Conservation (phyloP, 2,888 invertebrate genomes). For the Conistra vaccinii region DNA sequence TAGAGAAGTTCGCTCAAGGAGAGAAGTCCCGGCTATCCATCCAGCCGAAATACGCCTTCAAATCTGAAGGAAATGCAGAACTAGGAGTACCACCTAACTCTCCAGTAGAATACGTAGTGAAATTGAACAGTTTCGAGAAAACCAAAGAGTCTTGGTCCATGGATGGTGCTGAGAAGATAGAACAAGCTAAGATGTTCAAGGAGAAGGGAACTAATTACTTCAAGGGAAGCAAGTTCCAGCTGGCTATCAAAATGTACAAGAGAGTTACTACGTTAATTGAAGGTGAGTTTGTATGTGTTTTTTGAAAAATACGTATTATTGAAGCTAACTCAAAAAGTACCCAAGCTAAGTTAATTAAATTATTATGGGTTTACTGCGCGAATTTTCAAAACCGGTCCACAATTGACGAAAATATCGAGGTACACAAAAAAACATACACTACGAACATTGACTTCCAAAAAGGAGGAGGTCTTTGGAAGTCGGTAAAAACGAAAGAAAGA, state of each 20-base stretch:
- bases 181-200: conserved; percentile 95
- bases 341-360: no score
- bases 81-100: conserved; percentile 95
- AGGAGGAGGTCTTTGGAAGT: no score
- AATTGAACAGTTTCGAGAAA: conserved; percentile 95
- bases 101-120: conserved; percentile 95
- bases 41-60: conserved; percentile 95
- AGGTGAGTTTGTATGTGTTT: conserved; percentile 68
- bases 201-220: conserved; percentile 98
- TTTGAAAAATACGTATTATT: no score
- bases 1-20: conserved; percentile 95
- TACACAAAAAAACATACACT: no score
- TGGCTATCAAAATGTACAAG: conserved; percentile 97
- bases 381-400: no score
- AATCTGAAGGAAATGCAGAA: conserved; percentile 92
- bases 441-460: no score
- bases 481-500: no score
- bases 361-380: no score
- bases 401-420: no score
- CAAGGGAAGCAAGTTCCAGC: conserved; percentile 93
- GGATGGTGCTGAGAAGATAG: conserved; percentile 94
- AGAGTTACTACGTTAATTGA: conserved; percentile 93
- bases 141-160: conserved; percentile 95
- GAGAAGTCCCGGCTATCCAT: conserved; percentile 95
- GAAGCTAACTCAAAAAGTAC: no score